phyloP scores from a whole-genome alignment of 2,888 invertebrate genomes.

The Tetramorium bicarinatum region DNA sequence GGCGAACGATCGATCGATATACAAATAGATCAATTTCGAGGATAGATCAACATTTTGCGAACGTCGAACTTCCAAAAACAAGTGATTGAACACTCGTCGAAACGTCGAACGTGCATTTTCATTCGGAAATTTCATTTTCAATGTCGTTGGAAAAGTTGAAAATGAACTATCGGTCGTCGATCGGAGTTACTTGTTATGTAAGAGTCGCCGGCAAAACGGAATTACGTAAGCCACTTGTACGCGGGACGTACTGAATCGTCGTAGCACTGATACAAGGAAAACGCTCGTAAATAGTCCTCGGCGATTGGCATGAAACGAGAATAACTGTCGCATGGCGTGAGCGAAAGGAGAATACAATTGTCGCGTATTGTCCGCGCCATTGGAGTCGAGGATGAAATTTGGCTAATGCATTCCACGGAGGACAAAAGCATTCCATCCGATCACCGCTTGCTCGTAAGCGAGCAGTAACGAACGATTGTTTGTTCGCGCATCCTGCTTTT shows the following conservation, averaged over 20 bases:
- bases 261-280: conserved; percentile 39
- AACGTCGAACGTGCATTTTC: background rate
- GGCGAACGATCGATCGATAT: background rate
- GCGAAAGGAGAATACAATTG: conserved; percentile 8
- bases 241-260: conserved; percentile 27
- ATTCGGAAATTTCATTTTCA: background rate
- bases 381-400: background rate
- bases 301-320: conserved; percentile 28
- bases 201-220: conserved; percentile 41
- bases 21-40: background rate
- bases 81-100: no score
- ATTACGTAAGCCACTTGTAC: conserved; percentile 51
- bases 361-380: background rate
- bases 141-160: conserved; percentile 9
- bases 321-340: conserved; percentile 7
- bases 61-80: background rate
- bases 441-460: no score
- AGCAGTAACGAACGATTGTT: background rate
- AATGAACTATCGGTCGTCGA: conserved; percentile 48
- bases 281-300: background rate
- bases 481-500: background rate
- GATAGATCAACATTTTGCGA: background rate
- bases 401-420: background rate
- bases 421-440: background rate
- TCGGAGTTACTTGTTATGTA: conserved; percentile 51